Conservation (phyloP, 2,797 vertebrate species). For the Gobio occitaniae region DNA sequence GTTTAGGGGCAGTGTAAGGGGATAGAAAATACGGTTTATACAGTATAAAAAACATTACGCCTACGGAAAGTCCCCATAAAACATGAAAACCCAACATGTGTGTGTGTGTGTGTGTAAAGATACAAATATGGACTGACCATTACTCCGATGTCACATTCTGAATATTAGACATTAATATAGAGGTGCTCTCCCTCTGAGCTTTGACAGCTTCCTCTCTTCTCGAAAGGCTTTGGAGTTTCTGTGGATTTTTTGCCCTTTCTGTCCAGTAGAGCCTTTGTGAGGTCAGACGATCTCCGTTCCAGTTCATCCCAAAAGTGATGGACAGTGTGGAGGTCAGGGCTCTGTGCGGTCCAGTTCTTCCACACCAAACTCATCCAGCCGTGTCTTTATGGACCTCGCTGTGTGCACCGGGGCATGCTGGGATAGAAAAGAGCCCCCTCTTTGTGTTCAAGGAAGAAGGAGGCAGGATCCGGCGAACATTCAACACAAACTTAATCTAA, state of each 20-base stretch:
- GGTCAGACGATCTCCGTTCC: not conserved
- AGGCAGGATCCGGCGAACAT: too few species aligned
- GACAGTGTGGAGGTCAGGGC: not conserved
- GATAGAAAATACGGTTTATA: too few species aligned
- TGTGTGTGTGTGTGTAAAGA: not conserved
- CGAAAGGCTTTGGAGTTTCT: not conserved
- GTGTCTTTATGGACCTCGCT: not conserved
- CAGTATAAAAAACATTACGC: too few species aligned
- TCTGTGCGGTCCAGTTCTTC: not conserved
- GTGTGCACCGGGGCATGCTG: not conserved
- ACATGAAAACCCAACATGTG: too few species aligned
- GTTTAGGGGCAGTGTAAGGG: too few species aligned
- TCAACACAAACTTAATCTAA: too few species aligned
- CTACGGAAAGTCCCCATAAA: too few species aligned
- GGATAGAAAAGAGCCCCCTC: not conserved
- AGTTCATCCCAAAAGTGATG: not conserved
- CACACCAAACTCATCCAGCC: not conserved
- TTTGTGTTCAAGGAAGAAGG: too few species aligned
- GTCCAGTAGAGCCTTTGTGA: not conserved
- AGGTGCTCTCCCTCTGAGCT: too few species aligned
- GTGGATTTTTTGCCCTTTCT: not conserved
- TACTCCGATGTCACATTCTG: not conserved
- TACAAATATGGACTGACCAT: not conserved
- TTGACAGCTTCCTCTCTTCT: not conserved
- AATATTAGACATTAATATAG: not conserved